These are phyloP conservation scores for Hirtodrosophila confusa DNA, from an alignment of 2,888 invertebrate species.

Conservation along the genomic window DNA sequence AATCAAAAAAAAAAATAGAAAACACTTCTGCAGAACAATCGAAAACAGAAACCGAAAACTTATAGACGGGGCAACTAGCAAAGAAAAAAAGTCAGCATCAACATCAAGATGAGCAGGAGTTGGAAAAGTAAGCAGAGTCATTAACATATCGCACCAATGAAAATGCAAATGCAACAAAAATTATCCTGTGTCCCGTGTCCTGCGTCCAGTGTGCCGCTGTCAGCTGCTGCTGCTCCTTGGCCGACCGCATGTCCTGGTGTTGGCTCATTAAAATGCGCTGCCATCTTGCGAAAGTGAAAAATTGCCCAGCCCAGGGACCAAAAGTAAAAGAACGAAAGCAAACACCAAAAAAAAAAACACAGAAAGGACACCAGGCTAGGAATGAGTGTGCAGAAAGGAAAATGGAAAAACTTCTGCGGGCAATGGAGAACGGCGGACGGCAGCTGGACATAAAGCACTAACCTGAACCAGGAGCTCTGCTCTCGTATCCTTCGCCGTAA, in stretches of 20 bases:
- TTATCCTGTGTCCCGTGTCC: conserved; percentile 22
- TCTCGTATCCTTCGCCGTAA: conserved; percentile 7
- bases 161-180: conserved; percentile 77
- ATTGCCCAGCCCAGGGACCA: conserved; percentile 70
- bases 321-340: conserved; percentile 22
- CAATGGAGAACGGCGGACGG: conserved; percentile 18
- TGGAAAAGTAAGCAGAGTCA: conserved; percentile 71
- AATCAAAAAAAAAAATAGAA: conserved; percentile 10
- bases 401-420: conserved; percentile 53
- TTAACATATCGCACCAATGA: conserved; percentile 78
- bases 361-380: conserved; percentile 20
- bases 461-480: conserved; percentile 16
- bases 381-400: conserved; percentile 42
- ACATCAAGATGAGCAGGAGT: conserved; percentile 50
- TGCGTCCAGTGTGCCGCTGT: conserved; percentile 14
- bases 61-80: conserved; percentile 26
- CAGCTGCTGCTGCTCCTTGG: conserved; percentile 15
- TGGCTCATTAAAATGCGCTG: conserved; percentile 79
- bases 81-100: conserved; percentile 9
- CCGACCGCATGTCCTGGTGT: conserved; percentile 55
- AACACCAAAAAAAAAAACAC: conserved; percentile 7
- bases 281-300: conserved; percentile 83
- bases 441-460: conserved; percentile 7
- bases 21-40: neutral
- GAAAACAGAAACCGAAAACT: conserved; percentile 22